Percentiles rank a stretch among this genome's conserved stretches.
Evolutionary conservation across 2,888 invertebrate genomes (phyloP).

Genomic region (Lasioglossum zephyrum): DNA sequence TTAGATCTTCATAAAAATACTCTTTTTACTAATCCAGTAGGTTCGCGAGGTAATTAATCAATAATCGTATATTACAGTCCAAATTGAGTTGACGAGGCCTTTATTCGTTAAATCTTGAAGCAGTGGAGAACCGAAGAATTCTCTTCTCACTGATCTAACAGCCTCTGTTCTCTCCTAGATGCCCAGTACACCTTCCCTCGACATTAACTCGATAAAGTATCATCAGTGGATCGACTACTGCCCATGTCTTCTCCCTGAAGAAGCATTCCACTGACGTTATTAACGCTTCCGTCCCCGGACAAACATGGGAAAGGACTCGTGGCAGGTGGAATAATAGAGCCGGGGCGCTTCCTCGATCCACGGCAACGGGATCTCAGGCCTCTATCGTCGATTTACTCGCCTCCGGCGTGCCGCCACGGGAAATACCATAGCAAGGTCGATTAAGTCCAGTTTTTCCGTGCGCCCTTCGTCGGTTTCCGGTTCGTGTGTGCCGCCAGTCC

Average conservation of each 20-base stretch:
- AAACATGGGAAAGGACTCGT: conserved; percentile 10
- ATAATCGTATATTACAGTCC: neutral
- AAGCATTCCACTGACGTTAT: conserved; percentile 12
- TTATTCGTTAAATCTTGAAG: neutral
- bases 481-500: neutral
- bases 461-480: neutral
- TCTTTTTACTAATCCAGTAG: neutral
- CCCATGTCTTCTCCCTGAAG: neutral
- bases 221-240: neutral
- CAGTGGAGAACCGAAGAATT: neutral
- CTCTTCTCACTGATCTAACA: neutral
- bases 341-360: neutral
- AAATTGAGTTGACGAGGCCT: neutral
- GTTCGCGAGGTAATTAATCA: neutral
- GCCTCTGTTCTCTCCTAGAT: neutral
- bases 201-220: neutral
- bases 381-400: conserved; percentile 29
- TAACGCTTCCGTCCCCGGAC: neutral
- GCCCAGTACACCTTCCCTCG: neutral
- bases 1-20: neutral
- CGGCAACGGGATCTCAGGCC: conserved; percentile 11
- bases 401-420: neutral
- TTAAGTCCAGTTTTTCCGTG: conserved; percentile 21
- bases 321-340: conserved; percentile 4
- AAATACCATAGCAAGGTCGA: conserved; percentile 26